Evolutionary conservation across 2,888 invertebrate genomes (phyloP).

Genomic region (Cylindroiulus punctatus): DNA sequence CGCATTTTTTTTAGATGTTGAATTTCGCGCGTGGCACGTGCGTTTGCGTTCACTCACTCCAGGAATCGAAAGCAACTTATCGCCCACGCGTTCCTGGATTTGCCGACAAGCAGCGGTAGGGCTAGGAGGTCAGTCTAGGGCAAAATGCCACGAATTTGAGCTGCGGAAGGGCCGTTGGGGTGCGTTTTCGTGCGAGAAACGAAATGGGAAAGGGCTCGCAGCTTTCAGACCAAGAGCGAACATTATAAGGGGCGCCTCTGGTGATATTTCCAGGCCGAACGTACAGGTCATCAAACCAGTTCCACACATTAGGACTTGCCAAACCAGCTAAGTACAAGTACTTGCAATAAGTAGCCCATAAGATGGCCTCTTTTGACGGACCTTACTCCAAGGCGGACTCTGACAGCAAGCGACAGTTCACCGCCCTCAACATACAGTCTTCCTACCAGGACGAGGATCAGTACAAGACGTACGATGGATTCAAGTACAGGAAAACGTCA

Average conservation of each 20-base stretch:
- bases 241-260: background rate
- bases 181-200: no score
- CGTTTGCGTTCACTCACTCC: no score
- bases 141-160: no score
- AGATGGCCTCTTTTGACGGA: conserved; percentile 30
- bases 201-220: background rate
- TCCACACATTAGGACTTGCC: background rate
- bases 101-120: no score
- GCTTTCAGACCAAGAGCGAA: background rate
- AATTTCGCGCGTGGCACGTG: no score
- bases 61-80: no score
- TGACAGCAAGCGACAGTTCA: background rate
- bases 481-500: conserved; percentile 40
- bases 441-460: conserved; percentile 42
- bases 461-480: conserved; percentile 31
- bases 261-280: no score
- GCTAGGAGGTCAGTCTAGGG: no score
- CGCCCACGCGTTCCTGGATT: no score
- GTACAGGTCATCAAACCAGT: background rate
- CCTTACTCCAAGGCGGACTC: background rate
- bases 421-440: conserved; percentile 32
- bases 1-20: no score
- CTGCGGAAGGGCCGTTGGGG: no score
- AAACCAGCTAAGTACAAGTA: no score
- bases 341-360: background rate